Conservation (phyloP, 2,888 invertebrate species). For the Proisotoma minuta region DNA sequence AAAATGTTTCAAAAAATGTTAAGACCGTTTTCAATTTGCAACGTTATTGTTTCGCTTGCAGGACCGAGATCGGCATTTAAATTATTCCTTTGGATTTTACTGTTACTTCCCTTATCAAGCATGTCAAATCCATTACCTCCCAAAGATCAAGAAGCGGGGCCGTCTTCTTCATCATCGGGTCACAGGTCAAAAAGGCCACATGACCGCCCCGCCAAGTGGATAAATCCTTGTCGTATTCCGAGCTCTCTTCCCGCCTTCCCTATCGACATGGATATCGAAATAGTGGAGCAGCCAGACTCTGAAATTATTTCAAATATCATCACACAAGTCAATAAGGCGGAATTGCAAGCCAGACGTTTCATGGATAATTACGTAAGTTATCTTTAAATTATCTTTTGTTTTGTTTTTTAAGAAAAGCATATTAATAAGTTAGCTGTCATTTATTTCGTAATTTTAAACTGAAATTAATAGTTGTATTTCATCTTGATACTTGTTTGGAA, state of each 20-base stretch:
- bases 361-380: conserved; percentile 47
- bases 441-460: too few relatives aligned
- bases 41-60: too few relatives aligned
- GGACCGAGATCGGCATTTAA: conserved; percentile 41
- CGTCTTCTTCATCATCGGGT: conserved; percentile 25
- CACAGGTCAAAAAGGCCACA: conserved; percentile 32
- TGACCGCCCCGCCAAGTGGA: conserved; percentile 44
- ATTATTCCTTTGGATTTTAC: conserved; percentile 34
- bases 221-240: conserved; percentile 47
- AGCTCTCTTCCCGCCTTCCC: conserved; percentile 30
- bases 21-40: too few relatives aligned
- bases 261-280: conserved; percentile 30
- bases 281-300: conserved; percentile 40
- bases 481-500: too few relatives aligned
- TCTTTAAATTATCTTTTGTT: too few relatives aligned
- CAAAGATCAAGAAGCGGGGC: conserved; percentile 28
- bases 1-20: too few relatives aligned
- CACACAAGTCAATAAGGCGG: conserved; percentile 45
- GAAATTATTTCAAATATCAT: conserved; percentile 45
- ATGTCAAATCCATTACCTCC: conserved; percentile 45
- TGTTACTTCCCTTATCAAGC: conserved; percentile 34
- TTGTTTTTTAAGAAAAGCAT: too few relatives aligned
- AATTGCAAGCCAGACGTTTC: conserved; percentile 42
- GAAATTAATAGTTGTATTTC: too few relatives aligned
- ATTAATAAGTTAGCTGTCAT: too few relatives aligned